Conservation (phyloP, 2,888 invertebrate species). For the Plusia festucae region DNA sequence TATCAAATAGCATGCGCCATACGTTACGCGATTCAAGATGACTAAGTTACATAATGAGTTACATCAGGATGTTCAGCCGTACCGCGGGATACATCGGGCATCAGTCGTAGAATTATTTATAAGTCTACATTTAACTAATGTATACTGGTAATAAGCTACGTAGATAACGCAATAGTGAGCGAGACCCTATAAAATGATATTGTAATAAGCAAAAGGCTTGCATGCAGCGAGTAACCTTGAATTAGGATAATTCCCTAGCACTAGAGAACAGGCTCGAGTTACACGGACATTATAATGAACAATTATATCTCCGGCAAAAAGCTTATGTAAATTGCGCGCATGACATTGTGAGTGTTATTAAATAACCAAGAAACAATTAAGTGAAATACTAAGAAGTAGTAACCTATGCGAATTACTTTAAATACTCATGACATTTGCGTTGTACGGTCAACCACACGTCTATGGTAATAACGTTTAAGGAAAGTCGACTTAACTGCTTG, state of each 20-base stretch:
- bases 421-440: slow-evolving; percentile 31
- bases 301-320: slow-evolving; percentile 76
- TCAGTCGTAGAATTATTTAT: slow-evolving; percentile 37
- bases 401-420: slow-evolving; percentile 41
- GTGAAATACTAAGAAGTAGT: slow-evolving; percentile 54
- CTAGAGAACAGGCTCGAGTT: slow-evolving; percentile 63
- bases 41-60: slow-evolving; percentile 19
- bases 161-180: slow-evolving; percentile 27
- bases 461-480: background rate
- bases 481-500: background rate
- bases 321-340: slow-evolving; percentile 75
- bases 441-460: slow-evolving; percentile 16
- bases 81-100: slow-evolving; percentile 38
- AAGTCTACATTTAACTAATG: slow-evolving; percentile 17
- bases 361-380: slow-evolving; percentile 71
- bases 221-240: slow-evolving; percentile 73
- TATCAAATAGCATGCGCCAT: slow-evolving; percentile 28
- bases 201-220: slow-evolving; percentile 57
- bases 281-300: slow-evolving; percentile 72
- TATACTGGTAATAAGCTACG: slow-evolving; percentile 24
- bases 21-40: slow-evolving; percentile 30
- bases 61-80: slow-evolving; percentile 37
- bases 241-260: slow-evolving; percentile 76
- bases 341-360: slow-evolving; percentile 72
- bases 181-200: slow-evolving; percentile 47